These are phyloP conservation scores for Trypoxylon attenuatum DNA, from an alignment of 2,888 invertebrate species.

Conservation along the genomic window DNA sequence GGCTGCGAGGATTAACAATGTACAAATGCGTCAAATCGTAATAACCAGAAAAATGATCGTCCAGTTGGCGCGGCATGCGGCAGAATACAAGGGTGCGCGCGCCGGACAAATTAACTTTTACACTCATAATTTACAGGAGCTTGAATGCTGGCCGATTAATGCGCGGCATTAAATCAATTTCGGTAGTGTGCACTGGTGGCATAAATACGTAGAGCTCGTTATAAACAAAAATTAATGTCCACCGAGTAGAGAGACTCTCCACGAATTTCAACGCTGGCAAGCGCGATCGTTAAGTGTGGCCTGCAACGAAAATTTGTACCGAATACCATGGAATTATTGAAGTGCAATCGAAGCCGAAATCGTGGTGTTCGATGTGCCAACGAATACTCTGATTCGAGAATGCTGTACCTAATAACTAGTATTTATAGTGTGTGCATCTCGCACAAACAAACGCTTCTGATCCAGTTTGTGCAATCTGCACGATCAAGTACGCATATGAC, in stretches of 20 bases:
- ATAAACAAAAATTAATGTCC: constrained; percentile 48
- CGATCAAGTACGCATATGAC: no score
- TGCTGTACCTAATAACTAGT: no score
- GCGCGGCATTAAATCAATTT: constrained; percentile 47
- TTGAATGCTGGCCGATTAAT: constrained; percentile 44
- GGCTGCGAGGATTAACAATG: neutral
- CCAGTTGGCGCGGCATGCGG: constrained; percentile 7
- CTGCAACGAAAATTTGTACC: constrained; percentile 13
- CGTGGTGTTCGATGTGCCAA: no score
- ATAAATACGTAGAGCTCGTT: constrained; percentile 43
- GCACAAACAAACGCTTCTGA: no score
- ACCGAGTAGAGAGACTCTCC: neutral
- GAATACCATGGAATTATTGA: constrained; percentile 22
- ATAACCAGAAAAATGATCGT: constrained; percentile 4
- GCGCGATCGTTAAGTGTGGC: constrained; percentile 38
- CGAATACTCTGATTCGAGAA: no score
- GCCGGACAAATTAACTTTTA: constrained; percentile 41
- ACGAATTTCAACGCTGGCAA: constrained; percentile 24
- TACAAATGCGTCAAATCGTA: constrained; percentile 2
- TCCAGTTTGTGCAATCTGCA: no score
- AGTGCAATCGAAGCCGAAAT: constrained; percentile 29
- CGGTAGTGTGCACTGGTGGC: constrained; percentile 27
- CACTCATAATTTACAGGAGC: constrained; percentile 39
- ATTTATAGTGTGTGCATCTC: no score
- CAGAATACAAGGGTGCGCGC: neutral